Base-by-base conservation (phyloP, 2,888 invertebrate species). In the Trachelus tabidus region DNA sequence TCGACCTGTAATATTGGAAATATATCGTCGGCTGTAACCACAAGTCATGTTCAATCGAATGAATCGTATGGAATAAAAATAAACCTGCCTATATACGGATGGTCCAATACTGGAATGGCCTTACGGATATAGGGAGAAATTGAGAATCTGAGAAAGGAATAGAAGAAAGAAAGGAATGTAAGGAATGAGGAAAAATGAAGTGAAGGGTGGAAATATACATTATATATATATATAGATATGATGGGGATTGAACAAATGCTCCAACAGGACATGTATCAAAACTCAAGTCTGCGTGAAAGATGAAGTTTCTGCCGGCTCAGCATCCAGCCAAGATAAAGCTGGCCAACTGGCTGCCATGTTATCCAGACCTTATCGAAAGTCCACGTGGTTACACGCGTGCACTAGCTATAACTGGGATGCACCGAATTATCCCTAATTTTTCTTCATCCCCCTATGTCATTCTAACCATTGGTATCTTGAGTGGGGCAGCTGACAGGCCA, bases 21-120 rank as follows among this genome's bases (percentile, higher is more conserved):
- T 89, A 89, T 89, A 89, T 87, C 82, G 86, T 83, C 79, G 76
- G 81, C 84, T 87, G 85, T 88, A 88, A 89, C 88, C 87, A 87
- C 90, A 86, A 90, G 89, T 89, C 89, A 88, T 88, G 89, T 87
- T 88, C 90, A 87, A 90, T 89, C 89, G 89, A 88, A 89, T 85
- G 89, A 89, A 89, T 87, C 87, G 86, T 84, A 87, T 83, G 86
- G 86, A 90, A 88, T 87, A 89, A 89, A 89, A 89, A 88, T 89
- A 89, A 87, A 88, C 85, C 85, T 84, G 84, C 80, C 82, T 85
- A 80, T 78, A 80, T 31, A 71, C 15, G 71, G 6, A 56, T 15
- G 71, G 71, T 71, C 33, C 71, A 71, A 71, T 71, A 71, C 71
- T 71, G 33, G 78, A 69, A 83, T 81, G 79, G 78, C 77, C 23